Base-by-base conservation (phyloP, 2,888 invertebrate species). In the Ennomos quercinarius region DNA sequence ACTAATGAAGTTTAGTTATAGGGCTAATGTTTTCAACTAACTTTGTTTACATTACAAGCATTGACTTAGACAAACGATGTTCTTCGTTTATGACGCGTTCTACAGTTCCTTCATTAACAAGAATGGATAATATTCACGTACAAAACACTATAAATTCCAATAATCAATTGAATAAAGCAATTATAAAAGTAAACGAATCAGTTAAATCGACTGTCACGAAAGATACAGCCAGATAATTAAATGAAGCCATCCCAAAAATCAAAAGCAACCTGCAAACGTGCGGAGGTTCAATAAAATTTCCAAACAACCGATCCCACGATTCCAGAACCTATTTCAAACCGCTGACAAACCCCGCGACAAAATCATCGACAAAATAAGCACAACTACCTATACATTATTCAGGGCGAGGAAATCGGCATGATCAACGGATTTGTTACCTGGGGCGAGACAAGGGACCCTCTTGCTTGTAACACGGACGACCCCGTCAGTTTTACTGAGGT, bases 381-480 rank as follows among this genome's bases (percentile, higher is more conserved):
- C n/a, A 35, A 45, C 35, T 44, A 38, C 48, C 45, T 10, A 11
- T 51, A 46, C 43, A 40, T 41, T 46, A 62, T 60, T 57, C 57
- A 96, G 89, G 97, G 96, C 13, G 96, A 96, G 80, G 96, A 96
- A 84, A 93, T 96, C 57, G 96, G 95, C 0, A 95, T 96, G 95
- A 74, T 81, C 47, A 93, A 96, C 77, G 93, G 93, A 3, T 88
- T 85, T 67, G 86, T 95, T 38, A 83, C 93, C 0, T 94, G 94
- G 93, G 86, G 82, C 58, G 87, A 94, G 17, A 94, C 94, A 0
- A 84, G 84, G 56, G 95, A 95, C 73, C 94, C 94, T 9, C 81
- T 85, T 49, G 95, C 93, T 10, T 93, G 93, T 73, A 88, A 87
- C 57, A 90, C 92, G 2, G 93, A 93, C 10, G 95, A 95, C 27